These are phyloP conservation scores for Anoplius nigerrimus DNA, from an alignment of 2,888 invertebrate species.

Conservation along the genomic window DNA sequence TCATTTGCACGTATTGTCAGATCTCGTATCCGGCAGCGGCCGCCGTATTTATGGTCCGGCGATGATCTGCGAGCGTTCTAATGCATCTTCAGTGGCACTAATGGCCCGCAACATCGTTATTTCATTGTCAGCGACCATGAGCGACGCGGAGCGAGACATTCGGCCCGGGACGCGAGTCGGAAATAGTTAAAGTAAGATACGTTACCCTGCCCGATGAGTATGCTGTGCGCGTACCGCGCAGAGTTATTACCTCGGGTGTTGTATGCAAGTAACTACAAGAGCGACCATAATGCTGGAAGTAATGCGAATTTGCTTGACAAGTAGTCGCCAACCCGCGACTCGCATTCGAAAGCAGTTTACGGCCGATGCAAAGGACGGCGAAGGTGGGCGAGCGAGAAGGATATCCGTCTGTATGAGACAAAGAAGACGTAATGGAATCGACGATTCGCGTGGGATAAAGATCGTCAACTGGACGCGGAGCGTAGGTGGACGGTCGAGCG, in stretches of 20 bases:
- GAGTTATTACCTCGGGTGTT: slow-evolving; percentile 54
- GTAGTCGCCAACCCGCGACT: slow-evolving; percentile 61
- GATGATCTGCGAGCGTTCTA: no score
- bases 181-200: slow-evolving; percentile 4
- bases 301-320: slow-evolving; percentile 70
- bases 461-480: no score
- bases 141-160: background rate
- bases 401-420: no score
- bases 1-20: no score
- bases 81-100: no score
- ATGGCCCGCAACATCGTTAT: no score
- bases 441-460: background rate
- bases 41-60: no score
- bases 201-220: slow-evolving; percentile 34
- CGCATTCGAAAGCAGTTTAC: slow-evolving; percentile 58
- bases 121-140: background rate
- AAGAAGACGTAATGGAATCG: background rate
- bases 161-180: background rate
- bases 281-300: slow-evolving; percentile 60
- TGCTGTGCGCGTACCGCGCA: slow-evolving; percentile 36
- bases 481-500: no score
- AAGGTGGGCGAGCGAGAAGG: background rate
- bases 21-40: no score
- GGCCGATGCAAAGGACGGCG: background rate
- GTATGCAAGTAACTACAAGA: slow-evolving; percentile 52